Conservation (phyloP, 2,888 invertebrate species). For the Sepioteuthis lessoniana region DNA sequence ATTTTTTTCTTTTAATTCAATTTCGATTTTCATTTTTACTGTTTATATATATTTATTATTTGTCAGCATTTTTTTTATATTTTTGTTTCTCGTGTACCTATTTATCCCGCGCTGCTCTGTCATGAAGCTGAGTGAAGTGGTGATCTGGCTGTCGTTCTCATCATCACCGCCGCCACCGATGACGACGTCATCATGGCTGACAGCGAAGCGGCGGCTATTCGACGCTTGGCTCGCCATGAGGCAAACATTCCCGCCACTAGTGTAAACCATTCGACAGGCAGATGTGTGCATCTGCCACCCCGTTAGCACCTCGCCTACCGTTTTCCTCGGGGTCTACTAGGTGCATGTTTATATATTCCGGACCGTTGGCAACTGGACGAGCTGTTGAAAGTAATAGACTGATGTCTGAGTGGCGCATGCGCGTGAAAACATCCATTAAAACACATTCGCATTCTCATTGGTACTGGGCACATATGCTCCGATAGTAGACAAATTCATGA, state of each 20-base stretch:
- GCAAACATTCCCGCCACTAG: constrained; percentile 33
- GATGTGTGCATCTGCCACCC: constrained; percentile 33
- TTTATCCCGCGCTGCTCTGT: neutral
- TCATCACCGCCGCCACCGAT: neutral
- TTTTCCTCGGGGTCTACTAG: neutral
- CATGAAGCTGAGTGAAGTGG: neutral
- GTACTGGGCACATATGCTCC: no score
- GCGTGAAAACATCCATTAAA: neutral
- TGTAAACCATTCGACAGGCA: constrained; percentile 5
- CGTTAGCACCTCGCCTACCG: constrained; percentile 33
- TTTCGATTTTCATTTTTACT: no score
- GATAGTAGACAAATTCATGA: neutral
- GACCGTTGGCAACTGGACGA: constrained; percentile 33
- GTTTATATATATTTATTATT: no score
- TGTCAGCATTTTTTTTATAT: neutral
- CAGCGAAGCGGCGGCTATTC: neutral
- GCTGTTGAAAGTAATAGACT: neutral
- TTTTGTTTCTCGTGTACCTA: neutral
- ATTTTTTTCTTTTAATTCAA: no score
- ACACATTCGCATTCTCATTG: neutral
- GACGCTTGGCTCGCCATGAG: constrained; percentile 5
- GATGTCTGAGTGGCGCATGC: neutral
- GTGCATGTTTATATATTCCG: constrained; percentile 33
- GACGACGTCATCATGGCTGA: neutral
- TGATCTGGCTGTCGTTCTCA: neutral